phyloP scores from a whole-genome alignment of 2,797 vertebrate genomes.

The Acanthurus tractus region DNA sequence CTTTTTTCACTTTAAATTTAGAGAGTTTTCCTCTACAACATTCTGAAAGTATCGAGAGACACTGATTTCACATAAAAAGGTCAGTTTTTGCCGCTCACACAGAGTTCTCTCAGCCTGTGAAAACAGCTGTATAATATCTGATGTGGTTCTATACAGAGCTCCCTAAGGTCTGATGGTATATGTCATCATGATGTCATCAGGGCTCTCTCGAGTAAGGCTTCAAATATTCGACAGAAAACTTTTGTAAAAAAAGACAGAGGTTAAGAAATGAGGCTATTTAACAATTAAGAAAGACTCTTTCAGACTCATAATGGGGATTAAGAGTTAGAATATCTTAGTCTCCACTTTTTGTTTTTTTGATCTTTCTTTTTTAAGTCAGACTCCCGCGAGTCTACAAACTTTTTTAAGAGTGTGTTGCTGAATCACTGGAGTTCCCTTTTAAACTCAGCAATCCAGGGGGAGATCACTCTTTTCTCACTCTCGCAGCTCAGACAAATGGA shows the following conservation, averaged over 20 bases:
- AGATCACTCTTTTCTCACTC: background rate
- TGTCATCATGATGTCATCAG: constrained; percentile 8
- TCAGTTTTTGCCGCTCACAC: no score
- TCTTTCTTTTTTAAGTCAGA: background rate
- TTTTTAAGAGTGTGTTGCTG: background rate
- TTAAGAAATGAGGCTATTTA: background rate
- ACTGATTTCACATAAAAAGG: background rate
- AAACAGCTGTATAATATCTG: no score
- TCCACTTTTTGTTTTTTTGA: background rate
- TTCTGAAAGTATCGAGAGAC: background rate
- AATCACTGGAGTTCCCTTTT: background rate
- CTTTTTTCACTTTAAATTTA: background rate
- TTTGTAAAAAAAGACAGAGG: background rate
- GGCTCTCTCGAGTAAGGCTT: background rate
- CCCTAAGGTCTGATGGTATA: no score
- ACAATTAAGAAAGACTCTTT: background rate
- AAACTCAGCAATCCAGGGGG: constrained; percentile 19
- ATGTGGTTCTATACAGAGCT: no score
- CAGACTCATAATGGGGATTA: background rate
- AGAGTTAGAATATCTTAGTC: background rate
- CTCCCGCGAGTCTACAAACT: background rate
- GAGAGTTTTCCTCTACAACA: background rate
- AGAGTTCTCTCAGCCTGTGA: no score
- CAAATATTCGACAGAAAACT: constrained; percentile 6
- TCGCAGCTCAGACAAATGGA: constrained; percentile 2